A percentile compares a stretch with the other conserved stretches of the same genome.
phyloP scores from a whole-genome alignment of 2,888 invertebrate genomes.

The Ischnus inquisitorius region DNA sequence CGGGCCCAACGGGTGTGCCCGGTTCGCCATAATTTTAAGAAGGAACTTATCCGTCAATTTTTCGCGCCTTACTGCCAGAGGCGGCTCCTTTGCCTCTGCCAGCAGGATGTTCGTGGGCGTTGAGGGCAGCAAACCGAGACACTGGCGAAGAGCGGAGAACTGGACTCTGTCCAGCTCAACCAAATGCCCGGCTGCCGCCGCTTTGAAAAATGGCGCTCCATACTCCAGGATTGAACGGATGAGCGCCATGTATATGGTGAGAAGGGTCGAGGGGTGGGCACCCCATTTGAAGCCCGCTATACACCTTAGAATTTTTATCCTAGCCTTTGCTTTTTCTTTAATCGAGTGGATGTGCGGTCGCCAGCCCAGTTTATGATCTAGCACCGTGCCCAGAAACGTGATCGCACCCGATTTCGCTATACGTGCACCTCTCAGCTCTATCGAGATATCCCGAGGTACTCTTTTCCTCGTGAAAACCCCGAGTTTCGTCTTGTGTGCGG shows the following conservation, averaged over 20 bases:
- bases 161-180: not conserved
- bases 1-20: no score
- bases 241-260: no score
- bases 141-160: no score
- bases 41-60: no score
- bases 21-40: no score
- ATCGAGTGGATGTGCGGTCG: not conserved
- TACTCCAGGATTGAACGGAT: no score
- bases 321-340: not conserved
- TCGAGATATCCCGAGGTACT: not conserved
- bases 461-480: not conserved
- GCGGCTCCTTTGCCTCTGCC: not conserved
- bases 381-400: not conserved
- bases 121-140: no score
- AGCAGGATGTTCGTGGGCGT: not conserved
- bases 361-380: not conserved
- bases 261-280: no score
- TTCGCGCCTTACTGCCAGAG: no score
- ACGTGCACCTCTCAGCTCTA: not conserved
- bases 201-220: no score
- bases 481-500: not conserved
- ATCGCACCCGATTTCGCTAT: not conserved
- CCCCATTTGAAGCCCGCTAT: no score
- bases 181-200: no score
- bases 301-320: not conserved